These are phyloP conservation scores for Diarsia rubi DNA, from an alignment of 2,888 invertebrate genomes.

Conservation along the genomic window DNA sequence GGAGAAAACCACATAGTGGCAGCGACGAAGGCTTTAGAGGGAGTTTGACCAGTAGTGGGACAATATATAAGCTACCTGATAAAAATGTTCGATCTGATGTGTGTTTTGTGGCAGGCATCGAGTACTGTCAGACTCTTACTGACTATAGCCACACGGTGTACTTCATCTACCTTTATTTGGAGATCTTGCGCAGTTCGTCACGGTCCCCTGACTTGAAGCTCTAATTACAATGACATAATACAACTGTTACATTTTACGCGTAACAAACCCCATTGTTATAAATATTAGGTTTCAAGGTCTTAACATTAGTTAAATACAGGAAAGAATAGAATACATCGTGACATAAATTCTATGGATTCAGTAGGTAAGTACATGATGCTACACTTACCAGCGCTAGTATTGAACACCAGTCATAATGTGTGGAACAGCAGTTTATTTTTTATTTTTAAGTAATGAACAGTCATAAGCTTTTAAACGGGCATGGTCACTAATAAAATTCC, in stretches of 20 bases:
- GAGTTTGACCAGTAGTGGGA: too few species aligned
- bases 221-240: conserved; percentile 1
- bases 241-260: neutral
- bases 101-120: neutral
- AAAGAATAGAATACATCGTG: neutral
- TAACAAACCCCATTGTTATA: conserved; percentile 2
- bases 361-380: neutral
- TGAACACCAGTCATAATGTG: neutral
- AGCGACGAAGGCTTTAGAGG: too few species aligned
- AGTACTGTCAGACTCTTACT: neutral
- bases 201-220: neutral
- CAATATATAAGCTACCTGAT: too few species aligned
- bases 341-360: neutral
- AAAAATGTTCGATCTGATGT: neutral
- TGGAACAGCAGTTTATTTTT: neutral
- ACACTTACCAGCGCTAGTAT: neutral
- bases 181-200: neutral
- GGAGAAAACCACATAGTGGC: too few species aligned
- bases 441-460: neutral
- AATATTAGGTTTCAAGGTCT: neutral
- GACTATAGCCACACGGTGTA: neutral
- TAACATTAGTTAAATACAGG: neutral
- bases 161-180: neutral
- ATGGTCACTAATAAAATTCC: too few species aligned
- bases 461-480: too few species aligned